phyloP scores from a whole-genome alignment of 2,888 invertebrate species.

The Philopedon plagiatum region DNA sequence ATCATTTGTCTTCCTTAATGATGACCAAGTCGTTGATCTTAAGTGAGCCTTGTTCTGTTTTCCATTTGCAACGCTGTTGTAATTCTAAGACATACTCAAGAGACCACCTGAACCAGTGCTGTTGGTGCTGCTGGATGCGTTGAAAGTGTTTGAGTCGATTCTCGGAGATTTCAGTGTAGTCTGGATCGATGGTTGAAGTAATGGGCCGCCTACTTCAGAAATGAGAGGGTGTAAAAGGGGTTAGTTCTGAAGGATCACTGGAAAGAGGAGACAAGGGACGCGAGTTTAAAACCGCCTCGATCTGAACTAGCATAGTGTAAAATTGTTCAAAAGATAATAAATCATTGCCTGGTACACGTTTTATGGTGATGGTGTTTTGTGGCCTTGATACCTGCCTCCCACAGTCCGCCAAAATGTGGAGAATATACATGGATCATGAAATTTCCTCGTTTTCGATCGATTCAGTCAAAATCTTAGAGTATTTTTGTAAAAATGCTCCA shows the following conservation, averaged over 20 bases:
- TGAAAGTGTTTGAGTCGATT: conserved; percentile 10
- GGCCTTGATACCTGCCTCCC: background rate
- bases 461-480: too few species aligned
- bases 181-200: background rate
- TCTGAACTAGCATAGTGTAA: too few species aligned
- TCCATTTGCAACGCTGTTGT: conserved; percentile 26
- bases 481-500: too few species aligned
- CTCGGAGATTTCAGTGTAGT: background rate
- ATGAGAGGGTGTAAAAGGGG: background rate
- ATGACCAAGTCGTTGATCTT: conserved; percentile 4
- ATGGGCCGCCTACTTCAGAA: background rate
- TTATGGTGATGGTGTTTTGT: too few species aligned
- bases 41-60: background rate
- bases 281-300: background rate
- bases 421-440: too few species aligned
- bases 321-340: background rate
- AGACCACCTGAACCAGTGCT: conserved; percentile 9
- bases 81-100: too few species aligned
- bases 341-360: background rate
- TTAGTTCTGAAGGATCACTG: background rate
- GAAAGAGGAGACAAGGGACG: background rate
- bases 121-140: background rate
- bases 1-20: conserved; percentile 29
- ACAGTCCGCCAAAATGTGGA: conserved; percentile 17
- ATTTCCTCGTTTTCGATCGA: too few species aligned